Conservation (phyloP, 2,113 vertebrate genomes). For the Pituophis catenifer region DNA sequence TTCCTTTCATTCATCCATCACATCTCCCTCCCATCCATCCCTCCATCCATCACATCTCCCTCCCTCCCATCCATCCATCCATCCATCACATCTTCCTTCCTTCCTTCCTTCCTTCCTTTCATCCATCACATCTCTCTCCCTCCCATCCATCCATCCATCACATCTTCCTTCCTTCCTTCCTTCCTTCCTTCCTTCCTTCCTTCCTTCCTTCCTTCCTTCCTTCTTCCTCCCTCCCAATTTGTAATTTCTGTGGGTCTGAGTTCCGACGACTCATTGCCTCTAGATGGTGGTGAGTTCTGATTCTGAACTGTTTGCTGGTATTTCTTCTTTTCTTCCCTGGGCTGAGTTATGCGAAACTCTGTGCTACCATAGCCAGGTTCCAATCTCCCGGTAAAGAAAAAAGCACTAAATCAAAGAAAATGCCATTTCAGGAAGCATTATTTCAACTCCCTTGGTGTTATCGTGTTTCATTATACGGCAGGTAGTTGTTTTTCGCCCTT, state of each 20-base stretch:
- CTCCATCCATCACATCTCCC: not conserved
- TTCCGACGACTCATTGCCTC: not conserved
- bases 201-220: not conserved
- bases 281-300: not conserved
- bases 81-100: too few species aligned
- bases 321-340: not conserved
- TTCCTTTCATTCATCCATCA: not conserved
- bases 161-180: fast-evolving
- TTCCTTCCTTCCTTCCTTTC: not conserved
- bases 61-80: not conserved
- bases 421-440: not conserved
- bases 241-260: not conserved
- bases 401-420: not conserved
- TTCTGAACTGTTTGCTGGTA: not conserved
- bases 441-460: not conserved
- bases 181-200: not conserved
- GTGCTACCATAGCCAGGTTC: not conserved
- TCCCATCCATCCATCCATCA: too few species aligned
- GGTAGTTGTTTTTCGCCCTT: not conserved
- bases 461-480: not conserved
- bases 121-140: not conserved
- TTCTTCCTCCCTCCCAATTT: not conserved
- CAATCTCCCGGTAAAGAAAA: not conserved
- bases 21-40: too few species aligned
- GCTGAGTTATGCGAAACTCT: not conserved